Evolutionary conservation across 2,113 vertebrate species (phyloP).

Genomic region (Neodon shergylaensis): DNA sequence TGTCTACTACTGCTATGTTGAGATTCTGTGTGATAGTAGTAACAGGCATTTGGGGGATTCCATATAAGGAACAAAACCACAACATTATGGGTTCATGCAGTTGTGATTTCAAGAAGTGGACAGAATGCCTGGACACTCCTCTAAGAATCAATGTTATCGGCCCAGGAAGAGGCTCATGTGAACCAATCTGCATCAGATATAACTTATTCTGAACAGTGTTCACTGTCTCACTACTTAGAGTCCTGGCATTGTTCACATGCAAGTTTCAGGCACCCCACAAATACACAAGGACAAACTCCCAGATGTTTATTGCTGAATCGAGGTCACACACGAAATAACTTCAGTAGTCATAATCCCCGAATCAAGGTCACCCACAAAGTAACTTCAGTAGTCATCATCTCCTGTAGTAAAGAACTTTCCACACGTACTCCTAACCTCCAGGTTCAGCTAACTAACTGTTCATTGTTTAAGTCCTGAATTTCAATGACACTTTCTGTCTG

Average conservation of each 20-base stretch:
- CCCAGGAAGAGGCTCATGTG: not conserved
- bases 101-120: not conserved
- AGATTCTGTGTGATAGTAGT: not conserved
- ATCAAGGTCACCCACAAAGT: too few relatives aligned
- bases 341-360: too few relatives aligned
- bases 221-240: slow-evolving; percentile 19
- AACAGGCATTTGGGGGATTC: not conserved
- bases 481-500: too few relatives aligned
- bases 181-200: not conserved
- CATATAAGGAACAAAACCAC: not conserved
- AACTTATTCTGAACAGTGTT: not conserved
- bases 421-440: too few relatives aligned
- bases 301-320: too few relatives aligned
- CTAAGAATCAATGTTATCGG: not conserved
- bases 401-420: too few relatives aligned
- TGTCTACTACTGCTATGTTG: not conserved
- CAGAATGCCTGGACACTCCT: not conserved
- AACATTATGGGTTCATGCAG: not conserved
- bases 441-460: too few relatives aligned
- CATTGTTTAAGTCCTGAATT: too few relatives aligned
- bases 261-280: not conserved
- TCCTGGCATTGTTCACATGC: not conserved
- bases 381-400: too few relatives aligned
- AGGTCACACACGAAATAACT: too few relatives aligned
- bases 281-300: not conserved